A percentile compares a stretch with the other conserved stretches of the same genome.
Evolutionary conservation across 2,888 invertebrate genomes (phyloP).

Genomic region (Encarsia formosa): DNA sequence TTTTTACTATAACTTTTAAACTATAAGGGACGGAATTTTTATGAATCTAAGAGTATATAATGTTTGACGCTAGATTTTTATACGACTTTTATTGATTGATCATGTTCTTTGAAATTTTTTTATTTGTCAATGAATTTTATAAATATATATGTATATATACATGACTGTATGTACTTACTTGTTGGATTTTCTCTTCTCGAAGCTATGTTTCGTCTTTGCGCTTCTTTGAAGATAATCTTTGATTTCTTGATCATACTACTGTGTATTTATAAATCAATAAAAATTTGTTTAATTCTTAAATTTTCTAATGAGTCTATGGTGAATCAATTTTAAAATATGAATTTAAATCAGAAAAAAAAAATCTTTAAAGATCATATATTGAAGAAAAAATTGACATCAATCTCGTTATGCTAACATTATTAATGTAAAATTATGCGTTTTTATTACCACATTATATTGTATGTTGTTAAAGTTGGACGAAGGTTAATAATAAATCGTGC

Average conservation of each 20-base stretch:
- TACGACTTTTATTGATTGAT: conserved; percentile 15
- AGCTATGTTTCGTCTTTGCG: conserved; percentile 11
- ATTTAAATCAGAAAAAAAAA: conserved; percentile 5
- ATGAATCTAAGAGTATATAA: no score
- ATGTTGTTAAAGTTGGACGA: conserved; percentile 53
- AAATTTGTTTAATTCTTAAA: conserved; percentile 19
- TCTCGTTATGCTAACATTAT: conserved; percentile 44
- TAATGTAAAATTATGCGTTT: conserved; percentile 41
- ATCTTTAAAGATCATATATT: no score
- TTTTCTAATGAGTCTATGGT: conserved; percentile 13
- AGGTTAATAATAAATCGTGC: conserved; percentile 47
- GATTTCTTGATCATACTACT: conserved; percentile 3
- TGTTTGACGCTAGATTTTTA: conserved; percentile 17
- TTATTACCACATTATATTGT: conserved; percentile 50
- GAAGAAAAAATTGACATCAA: conserved; percentile 24
- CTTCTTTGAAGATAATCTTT: conserved; percentile 15
- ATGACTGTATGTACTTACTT: conserved; percentile 15
- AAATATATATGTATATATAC: conserved; percentile 7
- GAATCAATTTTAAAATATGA: conserved; percentile 11
- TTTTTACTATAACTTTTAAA: conserved; percentile 18
- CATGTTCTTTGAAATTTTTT: conserved; percentile 8
- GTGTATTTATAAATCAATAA: not conserved
- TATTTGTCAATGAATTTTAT: conserved; percentile 13
- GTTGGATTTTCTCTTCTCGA: conserved; percentile 17
- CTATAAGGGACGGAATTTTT: not conserved